Evolutionary conservation across 1,140 invertebrate genomes (phyloP), one percentile per base, ranked within the genome.

Genomic region (Drosophila ambigua): DNA sequence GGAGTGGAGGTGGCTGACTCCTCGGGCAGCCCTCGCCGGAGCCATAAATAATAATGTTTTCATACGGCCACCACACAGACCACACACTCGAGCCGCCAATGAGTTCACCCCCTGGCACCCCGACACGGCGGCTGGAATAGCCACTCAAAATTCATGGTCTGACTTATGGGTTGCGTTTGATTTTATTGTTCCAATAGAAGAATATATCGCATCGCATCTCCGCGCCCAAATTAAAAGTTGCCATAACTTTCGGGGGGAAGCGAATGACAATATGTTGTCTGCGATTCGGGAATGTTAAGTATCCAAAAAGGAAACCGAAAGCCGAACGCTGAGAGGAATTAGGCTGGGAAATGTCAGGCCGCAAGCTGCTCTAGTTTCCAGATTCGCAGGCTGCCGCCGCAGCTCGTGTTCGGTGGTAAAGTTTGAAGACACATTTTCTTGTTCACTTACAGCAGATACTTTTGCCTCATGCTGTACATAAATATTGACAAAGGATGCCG

Each of bases 141-240:
- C 82, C 66, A 68, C 79, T 85, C 66, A 78, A 83, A 68, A 85
- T 82, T 85, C 81, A 85, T 87, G 74, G 58, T 44, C 41, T 60
- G 68, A 64, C 54, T 83, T 79, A 84, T 79, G 61, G 45, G 61
- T 26, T 48, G 77, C 63, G 67, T 85, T 63, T 85, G 74, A 88
- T 83, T 85, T 88, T 75, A 85, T 83, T 76, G 74, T 74, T 44
- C 9, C 54, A 15, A 4, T n/a, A 62, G 16, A 50, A 67, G 16
- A 31, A 60, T 16, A 23, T 28, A 52, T 28, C 46, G 48, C 48
- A 23, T 24, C 44, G 5, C 16, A 20, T 23, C 6, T 7, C 31
- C 0, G 8, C 0, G 9, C 1, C 53, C 28, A 39, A n/a, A 67
- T 46, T 44, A 16, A 55, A 54, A 39, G 35, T 39, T 43, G 28